phyloP scores from a whole-genome alignment of 2,888 invertebrate species.

The Pyrochroa serraticornis region DNA sequence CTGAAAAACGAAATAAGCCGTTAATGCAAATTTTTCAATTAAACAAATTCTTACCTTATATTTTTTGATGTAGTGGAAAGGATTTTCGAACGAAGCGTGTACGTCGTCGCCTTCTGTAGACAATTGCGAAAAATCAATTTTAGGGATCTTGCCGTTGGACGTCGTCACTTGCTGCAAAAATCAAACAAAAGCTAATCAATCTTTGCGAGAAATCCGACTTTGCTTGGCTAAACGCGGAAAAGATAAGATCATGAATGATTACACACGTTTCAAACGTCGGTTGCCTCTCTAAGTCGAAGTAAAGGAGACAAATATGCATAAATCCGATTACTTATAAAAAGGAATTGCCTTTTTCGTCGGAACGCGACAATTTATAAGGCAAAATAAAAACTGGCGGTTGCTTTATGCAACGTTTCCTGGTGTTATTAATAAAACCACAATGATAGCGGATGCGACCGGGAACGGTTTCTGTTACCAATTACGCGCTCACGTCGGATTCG shows the following conservation, averaged over 20 bases:
- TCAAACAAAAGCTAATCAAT: constrained; percentile 4
- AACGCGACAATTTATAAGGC: too few species aligned
- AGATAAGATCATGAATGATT: constrained; percentile 7
- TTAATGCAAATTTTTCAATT: constrained; percentile 7
- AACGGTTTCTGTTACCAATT: too few species aligned
- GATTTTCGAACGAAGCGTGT: constrained; percentile 2
- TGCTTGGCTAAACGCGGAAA: background rate
- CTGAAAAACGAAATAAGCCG: constrained; percentile 59
- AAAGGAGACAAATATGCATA: constrained; percentile 1
- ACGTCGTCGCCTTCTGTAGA: background rate
- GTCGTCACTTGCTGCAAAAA: constrained; percentile 54
- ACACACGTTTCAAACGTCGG: background rate
- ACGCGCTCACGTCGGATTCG: too few species aligned
- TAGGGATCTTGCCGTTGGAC: constrained; percentile 54
- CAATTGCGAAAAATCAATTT: constrained; percentile 43
- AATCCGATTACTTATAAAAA: background rate
- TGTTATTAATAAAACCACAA: background rate
- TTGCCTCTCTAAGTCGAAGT: background rate
- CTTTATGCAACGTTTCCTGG: background rate
- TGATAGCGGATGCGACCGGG: too few species aligned
- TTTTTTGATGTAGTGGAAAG: constrained; percentile 32
- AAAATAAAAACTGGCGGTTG: too few species aligned
- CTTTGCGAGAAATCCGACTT: background rate
- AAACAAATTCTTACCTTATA: constrained; percentile 58
- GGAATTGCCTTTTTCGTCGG: background rate